Evolutionary conservation across 2,797 vertebrate genomes (phyloP).

Genomic region (Gymnothorax javanicus): DNA sequence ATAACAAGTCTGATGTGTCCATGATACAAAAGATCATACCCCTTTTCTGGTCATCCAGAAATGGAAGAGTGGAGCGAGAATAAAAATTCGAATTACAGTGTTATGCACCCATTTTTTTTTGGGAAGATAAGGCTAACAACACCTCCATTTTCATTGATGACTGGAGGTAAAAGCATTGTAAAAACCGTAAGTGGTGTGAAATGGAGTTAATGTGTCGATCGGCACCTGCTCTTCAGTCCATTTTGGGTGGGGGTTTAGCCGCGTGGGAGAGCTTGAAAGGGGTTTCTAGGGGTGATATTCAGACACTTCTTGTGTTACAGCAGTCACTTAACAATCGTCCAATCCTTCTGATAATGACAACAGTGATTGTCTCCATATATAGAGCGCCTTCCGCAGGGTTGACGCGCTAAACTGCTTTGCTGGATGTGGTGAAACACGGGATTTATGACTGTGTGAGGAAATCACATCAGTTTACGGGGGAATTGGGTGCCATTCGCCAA

Average conservation of each 20-base stretch:
- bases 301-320: neutral
- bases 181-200: slow-evolving; percentile 31
- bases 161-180: slow-evolving; percentile 23
- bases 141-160: neutral
- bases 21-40: neutral
- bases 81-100: neutral
- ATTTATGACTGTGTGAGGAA: neutral
- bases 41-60: neutral
- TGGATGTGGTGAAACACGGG: neutral
- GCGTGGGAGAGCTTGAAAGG: neutral
- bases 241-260: neutral
- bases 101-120: neutral
- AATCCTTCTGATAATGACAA: neutral
- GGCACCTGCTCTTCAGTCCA: slow-evolving; percentile 25
- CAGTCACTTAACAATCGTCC: neutral
- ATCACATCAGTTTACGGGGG: neutral
- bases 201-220: slow-evolving; percentile 28
- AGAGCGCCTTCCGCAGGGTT: neutral
- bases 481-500: neutral
- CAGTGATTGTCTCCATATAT: neutral
- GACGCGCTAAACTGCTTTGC: neutral
- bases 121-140: neutral
- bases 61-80: slow-evolving; percentile 9
- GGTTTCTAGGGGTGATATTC: neutral
- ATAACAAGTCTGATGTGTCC: slow-evolving; percentile 9